Evolutionary conservation across 2,888 invertebrate genomes (phyloP).

Genomic region (Eupithecia inturbata): DNA sequence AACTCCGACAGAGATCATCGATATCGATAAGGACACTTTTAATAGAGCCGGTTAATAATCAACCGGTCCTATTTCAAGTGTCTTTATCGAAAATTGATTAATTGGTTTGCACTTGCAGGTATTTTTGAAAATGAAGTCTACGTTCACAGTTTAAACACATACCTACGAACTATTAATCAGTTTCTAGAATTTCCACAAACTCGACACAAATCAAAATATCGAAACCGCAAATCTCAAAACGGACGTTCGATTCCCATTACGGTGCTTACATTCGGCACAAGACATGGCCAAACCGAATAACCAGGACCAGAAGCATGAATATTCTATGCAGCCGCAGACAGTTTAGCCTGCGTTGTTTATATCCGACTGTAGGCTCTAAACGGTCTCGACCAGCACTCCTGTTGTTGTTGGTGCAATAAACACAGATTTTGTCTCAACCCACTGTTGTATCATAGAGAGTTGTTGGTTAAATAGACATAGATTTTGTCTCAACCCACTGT

Average conservation of each 20-base stretch:
- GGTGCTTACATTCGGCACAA: conserved; percentile 32
- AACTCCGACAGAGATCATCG: too few relatives aligned
- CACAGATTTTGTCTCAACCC: conserved; percentile 4
- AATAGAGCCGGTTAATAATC: too few relatives aligned
- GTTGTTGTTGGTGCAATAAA: conserved; percentile 38
- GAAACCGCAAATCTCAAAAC: conserved; percentile 26
- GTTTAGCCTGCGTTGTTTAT: conserved; percentile 62
- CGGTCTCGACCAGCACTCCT: conserved; percentile 40
- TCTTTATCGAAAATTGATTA: background rate
- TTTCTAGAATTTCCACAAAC: background rate
- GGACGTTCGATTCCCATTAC: conserved; percentile 29
- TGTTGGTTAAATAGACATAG: background rate
- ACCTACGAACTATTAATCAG: background rate
- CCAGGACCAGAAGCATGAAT: conserved; percentile 52
- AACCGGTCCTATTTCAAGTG: background rate
- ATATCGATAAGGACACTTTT: too few relatives aligned
- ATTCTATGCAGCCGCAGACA: conserved; percentile 56
- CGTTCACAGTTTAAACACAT: background rate
- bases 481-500: too few relatives aligned
- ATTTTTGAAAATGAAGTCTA: background rate
- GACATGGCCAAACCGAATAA: conserved; percentile 44
- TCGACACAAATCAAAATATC: conserved; percentile 22
- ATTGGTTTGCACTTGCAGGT: too few relatives aligned
- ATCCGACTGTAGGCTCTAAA: conserved; percentile 55
- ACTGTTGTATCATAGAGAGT: background rate